Evolutionary conservation across 2,888 invertebrate species (phyloP), one percentile per base, ranked within the genome.

Genomic region (Cylloceria caligata): DNA sequence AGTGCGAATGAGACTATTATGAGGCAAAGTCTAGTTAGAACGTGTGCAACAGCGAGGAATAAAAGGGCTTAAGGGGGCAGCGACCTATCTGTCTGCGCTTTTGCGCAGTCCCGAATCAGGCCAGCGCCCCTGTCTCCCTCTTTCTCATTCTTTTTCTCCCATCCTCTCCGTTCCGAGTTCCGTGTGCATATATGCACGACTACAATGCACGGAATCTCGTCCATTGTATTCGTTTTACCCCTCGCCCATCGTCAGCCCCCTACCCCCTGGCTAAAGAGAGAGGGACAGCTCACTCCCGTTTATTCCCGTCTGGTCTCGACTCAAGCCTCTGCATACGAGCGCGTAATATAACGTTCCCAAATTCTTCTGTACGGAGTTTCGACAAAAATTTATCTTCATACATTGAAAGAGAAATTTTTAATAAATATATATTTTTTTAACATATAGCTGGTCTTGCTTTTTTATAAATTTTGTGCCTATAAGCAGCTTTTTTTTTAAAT

Each of bases 11-110:
- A 30, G 42, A 65, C 36, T 64, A 74, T 45, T 47, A 42, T 57
- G 80, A 72, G 78, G 71, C 49, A 73, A 67, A 82, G 74, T 65
- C 67, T 77, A 75, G 80, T 36, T 39, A 57, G 45, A 45, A 45
- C 21, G 71, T 49, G 52, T n/a, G 71, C 49, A 55, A 77, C 47
- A 68, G 75, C 24, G 74, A 69, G 67, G 47, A 75, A 83, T 77
- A 81, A 82, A 80, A 74, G 75, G 83, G 81, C 80, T 84, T 73
- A 83, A 82, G 79, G 71, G 82, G 79, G 82, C 82, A 82, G 67
- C 79, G 79, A 82, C 82, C 79, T 82, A 82, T 82, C 82, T 79
- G 82, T 82, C 82, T 79, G 82, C 82, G 73, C 73, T 81, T 77
- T 81, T 81, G 73, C 81, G 55, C 81, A 79, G 78, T 74, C 78